Conservation (phyloP, 2,888 invertebrate species). For the Dryococelus australis region DNA sequence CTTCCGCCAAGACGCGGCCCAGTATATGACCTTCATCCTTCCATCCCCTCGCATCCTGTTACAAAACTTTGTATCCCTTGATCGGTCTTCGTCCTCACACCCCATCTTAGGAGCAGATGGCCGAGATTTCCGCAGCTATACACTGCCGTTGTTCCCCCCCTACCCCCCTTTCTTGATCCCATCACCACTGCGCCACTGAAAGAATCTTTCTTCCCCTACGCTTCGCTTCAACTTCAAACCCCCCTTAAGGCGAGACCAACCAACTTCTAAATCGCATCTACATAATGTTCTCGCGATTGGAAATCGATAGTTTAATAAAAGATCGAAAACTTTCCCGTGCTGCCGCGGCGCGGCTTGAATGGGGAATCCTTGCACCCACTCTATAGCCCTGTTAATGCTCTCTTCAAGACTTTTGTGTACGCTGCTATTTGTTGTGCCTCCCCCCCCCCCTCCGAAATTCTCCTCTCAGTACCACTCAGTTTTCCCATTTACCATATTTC, state of each 20-base stretch:
- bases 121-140: constrained; percentile 19
- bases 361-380: neutral
- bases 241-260: neutral
- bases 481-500: neutral
- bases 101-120: constrained; percentile 12
- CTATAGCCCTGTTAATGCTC: constrained; percentile 5
- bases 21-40: neutral
- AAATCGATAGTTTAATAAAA: constrained; percentile 31
- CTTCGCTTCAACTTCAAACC: neutral
- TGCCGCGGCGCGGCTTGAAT: neutral
- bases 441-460: neutral
- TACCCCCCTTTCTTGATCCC: too few relatives aligned
- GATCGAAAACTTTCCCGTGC: constrained; percentile 1
- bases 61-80: constrained; percentile 19
- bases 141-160: neutral
- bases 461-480: neutral
- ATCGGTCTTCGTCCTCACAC: neutral
- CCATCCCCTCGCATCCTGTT: neutral
- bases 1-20: neutral
- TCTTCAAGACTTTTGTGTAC: constrained; percentile 19
- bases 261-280: constrained; percentile 28
- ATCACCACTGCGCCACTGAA: neutral
- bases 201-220: neutral
- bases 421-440: neutral
- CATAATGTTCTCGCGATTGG: constrained; percentile 25